Percentiles rank a stretch among this genome's conserved stretches.
These are phyloP conservation scores for Galemys pyrenaicus DNA, from an alignment of 2,113 vertebrate genomes.

Conservation along the genomic window DNA sequence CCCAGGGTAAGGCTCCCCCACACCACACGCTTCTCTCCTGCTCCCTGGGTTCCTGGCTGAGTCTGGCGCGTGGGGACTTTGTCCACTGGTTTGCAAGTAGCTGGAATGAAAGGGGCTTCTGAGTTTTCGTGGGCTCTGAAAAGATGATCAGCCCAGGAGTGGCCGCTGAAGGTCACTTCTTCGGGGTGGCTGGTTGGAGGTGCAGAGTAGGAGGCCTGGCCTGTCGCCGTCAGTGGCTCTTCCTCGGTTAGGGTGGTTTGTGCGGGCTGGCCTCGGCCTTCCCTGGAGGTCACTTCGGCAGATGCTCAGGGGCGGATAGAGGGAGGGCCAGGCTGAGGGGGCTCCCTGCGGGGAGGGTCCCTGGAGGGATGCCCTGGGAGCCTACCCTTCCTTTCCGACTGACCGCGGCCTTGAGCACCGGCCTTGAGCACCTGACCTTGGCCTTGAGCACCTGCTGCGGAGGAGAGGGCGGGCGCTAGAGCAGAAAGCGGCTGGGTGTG, in stretches of 20 bases:
- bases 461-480: background rate
- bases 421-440: too few relatives aligned
- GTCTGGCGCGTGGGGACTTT: background rate
- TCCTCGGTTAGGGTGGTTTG: too few relatives aligned
- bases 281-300: fast-evolving
- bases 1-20: slow-evolving; percentile 2
- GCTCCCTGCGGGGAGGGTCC: background rate
- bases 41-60: background rate
- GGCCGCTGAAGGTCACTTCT: background rate
- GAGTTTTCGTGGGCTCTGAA: background rate
- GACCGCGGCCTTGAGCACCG: background rate
- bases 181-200: background rate
- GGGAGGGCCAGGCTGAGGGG: background rate
- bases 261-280: background rate
- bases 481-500: background rate
- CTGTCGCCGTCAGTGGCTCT: background rate
- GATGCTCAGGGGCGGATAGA: background rate
- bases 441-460: background rate
- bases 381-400: background rate
- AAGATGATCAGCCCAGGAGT: background rate
- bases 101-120: background rate
- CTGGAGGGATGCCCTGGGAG: background rate
- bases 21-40: fast-evolving
- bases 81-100: background rate
- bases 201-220: fast-evolving